These are phyloP conservation scores for Yponomeuta cagnagella DNA, from an alignment of 2,888 invertebrate species.

Conservation along the genomic window DNA sequence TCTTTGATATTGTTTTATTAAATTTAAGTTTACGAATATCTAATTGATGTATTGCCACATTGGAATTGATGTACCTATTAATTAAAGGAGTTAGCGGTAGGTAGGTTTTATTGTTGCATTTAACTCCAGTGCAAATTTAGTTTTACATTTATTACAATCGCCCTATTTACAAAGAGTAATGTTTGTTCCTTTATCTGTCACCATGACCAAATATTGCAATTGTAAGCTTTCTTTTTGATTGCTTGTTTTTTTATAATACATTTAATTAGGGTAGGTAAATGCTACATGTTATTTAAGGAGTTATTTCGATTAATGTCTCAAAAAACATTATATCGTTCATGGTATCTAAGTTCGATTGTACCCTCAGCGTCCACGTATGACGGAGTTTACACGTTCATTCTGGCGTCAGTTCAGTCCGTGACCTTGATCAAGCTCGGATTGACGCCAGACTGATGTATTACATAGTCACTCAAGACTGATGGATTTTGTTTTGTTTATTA, in stretches of 20 bases:
- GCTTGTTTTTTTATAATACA: neutral
- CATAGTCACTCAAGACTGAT: no score
- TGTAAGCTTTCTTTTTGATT: constrained; percentile 6
- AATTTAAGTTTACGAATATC: neutral
- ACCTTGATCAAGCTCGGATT: no score
- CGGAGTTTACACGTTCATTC: no score
- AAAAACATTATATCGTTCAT: no score
- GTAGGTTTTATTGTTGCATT: neutral
- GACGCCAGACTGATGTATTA: no score
- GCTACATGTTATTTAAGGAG: neutral
- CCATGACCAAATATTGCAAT: constrained; percentile 4
- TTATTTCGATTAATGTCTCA: no score
- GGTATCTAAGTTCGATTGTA: no score
- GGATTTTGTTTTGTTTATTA: no score
- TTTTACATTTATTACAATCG: neutral
- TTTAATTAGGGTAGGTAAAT: neutral
- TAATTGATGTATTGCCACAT: neutral
- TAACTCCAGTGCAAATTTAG: neutral
- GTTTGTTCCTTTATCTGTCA: neutral
- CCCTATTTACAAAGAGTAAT: neutral
- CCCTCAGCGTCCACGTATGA: no score
- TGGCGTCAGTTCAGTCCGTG: no score
- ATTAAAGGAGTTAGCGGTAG: neutral
- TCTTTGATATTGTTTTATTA: constrained; percentile 14
- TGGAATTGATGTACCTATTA: constrained; percentile 6